Conservation (phyloP, 2,113 vertebrate species). For the Sinocyclocheilus rhinocerous region DNA sequence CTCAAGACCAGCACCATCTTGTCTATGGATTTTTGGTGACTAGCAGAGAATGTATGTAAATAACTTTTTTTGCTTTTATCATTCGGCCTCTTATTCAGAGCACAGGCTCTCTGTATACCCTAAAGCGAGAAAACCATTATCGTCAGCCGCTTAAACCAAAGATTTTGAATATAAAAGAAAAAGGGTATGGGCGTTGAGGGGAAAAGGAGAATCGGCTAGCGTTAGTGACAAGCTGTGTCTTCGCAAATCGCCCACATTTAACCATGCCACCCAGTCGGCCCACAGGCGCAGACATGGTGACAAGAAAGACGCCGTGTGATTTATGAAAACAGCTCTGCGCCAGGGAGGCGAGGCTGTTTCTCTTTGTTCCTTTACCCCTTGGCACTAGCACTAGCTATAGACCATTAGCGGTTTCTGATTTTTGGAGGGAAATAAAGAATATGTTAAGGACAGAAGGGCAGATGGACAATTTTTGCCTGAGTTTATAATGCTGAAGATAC, state of each 20-base stretch:
- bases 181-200: constrained; percentile 41
- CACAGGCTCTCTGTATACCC: constrained; percentile 47
- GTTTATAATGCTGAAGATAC: constrained; percentile 42
- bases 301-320: constrained; percentile 80
- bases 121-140: constrained; percentile 44
- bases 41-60: constrained; percentile 40
- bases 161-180: constrained; percentile 58
- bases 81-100: constrained; percentile 49
- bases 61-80: constrained; percentile 33
- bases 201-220: constrained; percentile 72
- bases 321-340: constrained; percentile 78
- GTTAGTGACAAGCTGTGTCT: constrained; percentile 65
- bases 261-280: constrained; percentile 62
- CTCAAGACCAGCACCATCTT: constrained; percentile 38
- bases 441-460: constrained; percentile 60
- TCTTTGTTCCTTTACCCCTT: constrained; percentile 67
- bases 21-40: constrained; percentile 27
- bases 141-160: constrained; percentile 40
- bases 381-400: constrained; percentile 79
- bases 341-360: constrained; percentile 61
- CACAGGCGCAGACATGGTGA: constrained; percentile 75
- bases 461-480: constrained; percentile 36
- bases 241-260: constrained; percentile 66
- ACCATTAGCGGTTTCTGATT: constrained; percentile 85
- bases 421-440: constrained; percentile 72